phyloP scores from a whole-genome alignment of 2,113 vertebrate species.

The Dunckerocampus dactyliophorus region DNA sequence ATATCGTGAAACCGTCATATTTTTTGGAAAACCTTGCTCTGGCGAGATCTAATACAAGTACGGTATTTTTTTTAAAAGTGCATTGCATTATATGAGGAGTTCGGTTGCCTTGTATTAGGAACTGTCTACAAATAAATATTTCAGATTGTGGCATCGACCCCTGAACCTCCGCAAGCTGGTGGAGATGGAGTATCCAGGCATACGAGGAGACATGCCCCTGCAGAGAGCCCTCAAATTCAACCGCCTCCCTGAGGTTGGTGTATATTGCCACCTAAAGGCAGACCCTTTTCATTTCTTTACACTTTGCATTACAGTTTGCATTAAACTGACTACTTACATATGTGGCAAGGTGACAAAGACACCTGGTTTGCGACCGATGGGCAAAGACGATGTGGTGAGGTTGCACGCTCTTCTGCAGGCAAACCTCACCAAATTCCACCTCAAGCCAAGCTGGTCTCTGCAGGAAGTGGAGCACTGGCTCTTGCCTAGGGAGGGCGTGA shows the following conservation, averaged over 20 bases:
- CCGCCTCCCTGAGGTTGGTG: constrained; percentile 86
- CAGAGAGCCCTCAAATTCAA: constrained; percentile 89
- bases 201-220: constrained; percentile 86
- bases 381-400: constrained; percentile 71
- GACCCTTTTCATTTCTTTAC: not conserved
- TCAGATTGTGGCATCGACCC: constrained; percentile 89
- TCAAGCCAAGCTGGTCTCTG: constrained; percentile 76
- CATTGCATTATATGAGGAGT: too few relatives aligned
- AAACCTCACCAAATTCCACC: constrained; percentile 81
- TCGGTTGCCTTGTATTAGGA: too few relatives aligned
- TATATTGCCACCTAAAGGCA: constrained; percentile 42
- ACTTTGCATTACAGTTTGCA: not conserved
- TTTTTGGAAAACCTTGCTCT: too few relatives aligned
- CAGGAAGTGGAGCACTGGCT: constrained; percentile 92
- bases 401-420: constrained; percentile 77
- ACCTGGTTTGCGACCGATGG: constrained; percentile 81
- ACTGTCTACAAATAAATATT: not conserved
- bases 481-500: constrained; percentile 85
- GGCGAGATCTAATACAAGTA: too few relatives aligned
- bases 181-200: constrained; percentile 86
- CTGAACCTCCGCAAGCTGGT: constrained; percentile 90
- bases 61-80: too few relatives aligned
- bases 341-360: constrained; percentile 79
- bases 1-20: too few relatives aligned
- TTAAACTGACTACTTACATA: not conserved